Conservation (phyloP, 2,797 vertebrate genomes). For the Argyrosomus regius region DNA sequence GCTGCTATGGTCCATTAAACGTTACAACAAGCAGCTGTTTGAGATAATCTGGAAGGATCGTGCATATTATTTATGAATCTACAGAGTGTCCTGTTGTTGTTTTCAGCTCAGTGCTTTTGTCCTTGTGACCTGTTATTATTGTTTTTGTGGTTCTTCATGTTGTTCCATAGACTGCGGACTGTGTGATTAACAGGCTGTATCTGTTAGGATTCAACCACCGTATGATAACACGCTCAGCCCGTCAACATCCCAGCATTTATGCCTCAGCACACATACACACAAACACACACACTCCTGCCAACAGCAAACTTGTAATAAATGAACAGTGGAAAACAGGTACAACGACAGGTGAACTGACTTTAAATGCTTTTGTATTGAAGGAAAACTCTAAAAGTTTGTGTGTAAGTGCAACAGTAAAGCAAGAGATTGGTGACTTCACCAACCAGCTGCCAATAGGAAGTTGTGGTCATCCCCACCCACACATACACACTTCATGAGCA, state of each 20-base stretch:
- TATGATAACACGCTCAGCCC: slow-evolving; percentile 23
- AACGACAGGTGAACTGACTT: neutral
- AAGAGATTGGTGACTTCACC: slow-evolving; percentile 5
- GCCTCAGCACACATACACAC: neutral
- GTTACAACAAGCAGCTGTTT: neutral
- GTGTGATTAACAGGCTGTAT: slow-evolving; percentile 24
- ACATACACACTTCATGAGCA: neutral
- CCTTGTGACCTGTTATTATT: neutral
- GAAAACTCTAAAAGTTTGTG: neutral
- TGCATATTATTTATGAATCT: neutral
- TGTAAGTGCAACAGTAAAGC: neutral
- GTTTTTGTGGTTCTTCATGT: neutral
- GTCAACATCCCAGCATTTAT: neutral
- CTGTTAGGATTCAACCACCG: slow-evolving; percentile 24
- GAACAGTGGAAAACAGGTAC: neutral
- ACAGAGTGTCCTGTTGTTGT: neutral
- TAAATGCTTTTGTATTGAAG: neutral
- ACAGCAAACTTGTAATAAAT: neutral
- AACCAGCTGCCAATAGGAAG: slow-evolving; percentile 1
- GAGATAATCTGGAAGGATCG: neutral
- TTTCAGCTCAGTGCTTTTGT: neutral
- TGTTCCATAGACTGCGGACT: neutral
- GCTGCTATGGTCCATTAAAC: neutral
- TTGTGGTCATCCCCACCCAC: neutral
- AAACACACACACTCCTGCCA: neutral